Base-by-base conservation (phyloP, 92 coral and sea anemone genomes). In the Palythoa heliodiscus region DNA sequence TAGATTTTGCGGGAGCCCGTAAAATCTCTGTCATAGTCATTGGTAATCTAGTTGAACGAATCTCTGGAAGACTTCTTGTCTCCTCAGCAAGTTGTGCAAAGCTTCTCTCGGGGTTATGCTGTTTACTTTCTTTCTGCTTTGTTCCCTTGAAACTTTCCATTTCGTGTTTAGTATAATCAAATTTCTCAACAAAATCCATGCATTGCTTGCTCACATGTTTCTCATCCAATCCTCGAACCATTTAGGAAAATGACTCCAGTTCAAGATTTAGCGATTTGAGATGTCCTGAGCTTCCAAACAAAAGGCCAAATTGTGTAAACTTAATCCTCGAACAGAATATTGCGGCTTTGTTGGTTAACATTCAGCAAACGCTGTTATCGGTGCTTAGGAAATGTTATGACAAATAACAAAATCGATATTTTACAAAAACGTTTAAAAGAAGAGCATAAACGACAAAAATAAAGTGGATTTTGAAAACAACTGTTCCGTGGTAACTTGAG, bases 11-110 rank as follows among this genome's bases (percentile, higher is more conserved):
- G 6, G 84, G 73, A 66, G 39, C 66, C 60, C 84, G 73, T 66
- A 80, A 66, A 64, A 80, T 80, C 50, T 80, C 84, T 10, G 84
- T 80, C 84, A 80, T 80, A 13, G 75, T 80, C 84, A 80, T 80
- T 64, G 84, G 84, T 11, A 80, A 48, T 39, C 73, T 40, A 13
- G 84, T 24, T 43, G 84, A 64, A 15, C 22, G 74, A 1, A 80
- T 80, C 61, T 80, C 84, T 35, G 84, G 84, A 14, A 80, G 40
- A 12, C 63, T 80, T 29, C 72, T 80, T 25, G 84, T 11, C 47
- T 80, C 84, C 48, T 80, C 73, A n/a, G 70, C 84, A 64, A 80
- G 64, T 66, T 80, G 60, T 20, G 73, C 66, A 48, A 80, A 80
- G 66, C 73, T 80, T 80, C 66, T 80, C 29, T 80, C 63, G 84